These are phyloP conservation scores for Neoarius graeffei DNA, from an alignment of 2,113 vertebrate species.

Conservation along the genomic window DNA sequence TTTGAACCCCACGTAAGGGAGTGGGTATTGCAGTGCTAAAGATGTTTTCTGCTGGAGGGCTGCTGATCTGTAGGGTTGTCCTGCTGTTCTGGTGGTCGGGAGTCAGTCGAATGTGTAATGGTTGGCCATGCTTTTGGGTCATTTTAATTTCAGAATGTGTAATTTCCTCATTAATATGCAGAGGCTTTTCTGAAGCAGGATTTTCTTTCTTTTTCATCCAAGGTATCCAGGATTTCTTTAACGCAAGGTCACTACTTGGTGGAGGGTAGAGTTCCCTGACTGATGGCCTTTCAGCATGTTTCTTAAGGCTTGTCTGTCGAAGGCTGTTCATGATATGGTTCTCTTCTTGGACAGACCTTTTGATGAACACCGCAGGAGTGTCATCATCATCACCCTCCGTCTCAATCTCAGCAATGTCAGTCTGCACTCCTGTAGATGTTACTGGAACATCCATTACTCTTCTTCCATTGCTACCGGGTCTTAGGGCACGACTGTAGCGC, in stretches of 20 bases:
- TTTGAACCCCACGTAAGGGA: conserved; percentile 84
- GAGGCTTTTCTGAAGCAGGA: conserved; percentile 73
- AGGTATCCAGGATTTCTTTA: conserved; percentile 94
- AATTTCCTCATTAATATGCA: conserved; percentile 67
- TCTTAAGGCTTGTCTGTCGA: conserved; percentile 88
- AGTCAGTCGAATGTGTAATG: conserved; percentile 89
- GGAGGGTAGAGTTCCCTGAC: conserved; percentile 87
- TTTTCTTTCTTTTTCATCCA: conserved; percentile 93
- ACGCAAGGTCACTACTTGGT: conserved; percentile 80
- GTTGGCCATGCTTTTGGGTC: conserved; percentile 88
- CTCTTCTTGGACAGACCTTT: conserved; percentile 95
- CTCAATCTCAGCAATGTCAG: conserved; percentile 76
- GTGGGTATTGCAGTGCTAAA: conserved; percentile 88
- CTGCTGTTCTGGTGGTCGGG: conserved; percentile 90
- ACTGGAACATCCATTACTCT: conserved; percentile 88
- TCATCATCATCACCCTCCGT: conserved; percentile 79
- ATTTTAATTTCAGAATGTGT: conserved; percentile 79
- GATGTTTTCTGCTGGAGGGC: conserved; percentile 81
- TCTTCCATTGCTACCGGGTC: conserved; percentile 87
- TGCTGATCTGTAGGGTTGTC: conserved; percentile 90
- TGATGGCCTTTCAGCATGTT: conserved; percentile 71
- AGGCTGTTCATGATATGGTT: conserved; percentile 96
- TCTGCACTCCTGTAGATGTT: conserved; percentile 88
- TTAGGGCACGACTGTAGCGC: conserved; percentile 87
- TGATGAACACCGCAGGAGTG: conserved; percentile 90